Base-by-base conservation (phyloP, 1,140 invertebrate genomes). In the Drosophila dunni region DNA sequence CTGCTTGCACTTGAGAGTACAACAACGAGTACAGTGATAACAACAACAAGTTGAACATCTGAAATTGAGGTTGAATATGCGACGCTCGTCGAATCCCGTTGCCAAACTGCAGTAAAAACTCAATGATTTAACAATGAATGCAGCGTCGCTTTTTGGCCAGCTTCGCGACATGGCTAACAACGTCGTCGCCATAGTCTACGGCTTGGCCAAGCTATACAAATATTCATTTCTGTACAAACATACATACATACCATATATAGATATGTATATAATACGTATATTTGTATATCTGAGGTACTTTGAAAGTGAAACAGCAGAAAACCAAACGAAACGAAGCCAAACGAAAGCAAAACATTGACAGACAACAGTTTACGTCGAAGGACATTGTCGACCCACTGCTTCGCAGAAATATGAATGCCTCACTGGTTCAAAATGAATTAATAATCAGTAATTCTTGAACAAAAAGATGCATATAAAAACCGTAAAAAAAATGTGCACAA, bases 71-170 rank as follows among this genome's bases (percentile, higher is more conserved):
- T 89, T 88, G 71, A 61, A 83, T 89, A 80, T 42, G 53, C 68
- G 67, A 65, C 40, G 67, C 50, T 77, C 69, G 62, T 77, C 74
- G 74, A 77, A 77, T 77, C 74, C 68, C 77, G 77, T 72, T 71
- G 84, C 84, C 80, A 89, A 88, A 88, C 84, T 88, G 84, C 84
- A 88, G 84, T 77, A 84, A 88, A 88, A 88, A 89, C 84, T 72
- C 84, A 88, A 88, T 88, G 84, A 89, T 88, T 88, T 88, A 88
- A 88, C 84, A 88, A 88, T 88, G 84, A 88, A 88, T 88, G 84
- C 84, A 88, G 76, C 78, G 60, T 58, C 71, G 48, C 42, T 66
- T 61, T 67, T 51, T 69, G 65, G 48, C 70, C 62, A 57, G 60
- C 64, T 56, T 78, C 65, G 70, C 80, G 78, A 57, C 80, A 83